Conservation (phyloP, 2,888 invertebrate genomes). For the Eueremaeus valkanovi region DNA sequence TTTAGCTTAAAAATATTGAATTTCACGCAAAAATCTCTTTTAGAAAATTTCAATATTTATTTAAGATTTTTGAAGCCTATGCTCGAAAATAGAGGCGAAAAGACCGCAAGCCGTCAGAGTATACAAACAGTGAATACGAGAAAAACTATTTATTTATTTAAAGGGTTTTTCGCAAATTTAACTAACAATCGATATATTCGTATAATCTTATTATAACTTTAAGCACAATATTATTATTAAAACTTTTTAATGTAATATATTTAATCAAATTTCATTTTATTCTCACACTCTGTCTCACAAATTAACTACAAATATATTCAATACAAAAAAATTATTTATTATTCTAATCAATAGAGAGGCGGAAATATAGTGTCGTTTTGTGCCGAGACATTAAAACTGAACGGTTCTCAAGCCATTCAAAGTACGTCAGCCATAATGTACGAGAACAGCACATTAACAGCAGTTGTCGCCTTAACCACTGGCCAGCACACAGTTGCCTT, state of each 20-base stretch:
- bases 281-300: no score
- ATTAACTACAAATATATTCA: neutral
- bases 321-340: neutral
- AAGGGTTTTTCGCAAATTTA: neutral
- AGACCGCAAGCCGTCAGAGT: neutral
- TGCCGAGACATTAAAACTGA: slow-evolving; percentile 85
- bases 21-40: neutral
- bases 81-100: neutral
- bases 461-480: slow-evolving; percentile 78
- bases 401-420: slow-evolving; percentile 77
- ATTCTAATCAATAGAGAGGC: slow-evolving; percentile 59
- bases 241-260: no score
- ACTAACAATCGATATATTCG: no score
- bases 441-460: slow-evolving; percentile 62
- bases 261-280: no score
- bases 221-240: no score
- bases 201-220: no score
- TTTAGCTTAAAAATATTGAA: neutral
- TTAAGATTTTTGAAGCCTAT: neutral
- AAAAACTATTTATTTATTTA: neutral
- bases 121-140: neutral
- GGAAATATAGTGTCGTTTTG: slow-evolving; percentile 89
- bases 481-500: slow-evolving; percentile 83
- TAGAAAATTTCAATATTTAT: slow-evolving; percentile 13
- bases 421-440: slow-evolving; percentile 62